Evolutionary conservation across 2,888 invertebrate species (phyloP), one percentile per base, ranked within the genome.

Genomic region (Lagria hirta): DNA sequence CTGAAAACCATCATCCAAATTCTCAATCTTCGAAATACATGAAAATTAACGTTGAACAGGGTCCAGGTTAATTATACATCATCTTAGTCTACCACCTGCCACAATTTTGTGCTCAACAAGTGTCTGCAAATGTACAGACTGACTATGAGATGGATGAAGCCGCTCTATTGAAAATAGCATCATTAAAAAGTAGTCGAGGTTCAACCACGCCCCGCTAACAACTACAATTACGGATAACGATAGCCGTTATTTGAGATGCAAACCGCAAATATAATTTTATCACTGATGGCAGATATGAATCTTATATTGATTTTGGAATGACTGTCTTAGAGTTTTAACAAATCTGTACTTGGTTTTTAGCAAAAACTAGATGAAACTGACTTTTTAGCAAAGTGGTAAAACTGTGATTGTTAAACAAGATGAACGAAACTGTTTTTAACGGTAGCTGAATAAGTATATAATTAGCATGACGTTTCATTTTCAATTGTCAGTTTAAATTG

Each of bases 221-320:
- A 65, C 65, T 61, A 61, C 64, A 64, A 65, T 65, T 65, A 64
- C 59, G 42, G 57, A 56, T 57, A 60, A 62, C 62, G 61, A 65
- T 64, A 63, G 62, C 61, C 58, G 62, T 59, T 62, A 63, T 64
- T 62, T 64, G 58, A 59, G 57, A 55, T 56, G 60, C 60, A 52
- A 44, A 59, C 62, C 58, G 55, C 62, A 61, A 62, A 60, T 61
- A 60, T 64, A 61, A 64, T 65, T 63, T 62, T 60, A 63, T 61
- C 61, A 61, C 60, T 57, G 43, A 58, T 55, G 45, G 48, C 44
- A 51, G 58, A 62, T 62, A 57, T 54, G 51, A 56, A 55, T 55
- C 44, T 50, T 20, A 27, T 53, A 53, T 50, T 48, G 52, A 48
- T 52, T 52, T 47, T 37, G 16, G 40, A 29, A 18, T 10, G 8